Percentiles rank a stretch among this genome's conserved stretches.
phyloP scores from a whole-genome alignment of 2,888 invertebrate species.

The Phragmatobia fuliginosa region DNA sequence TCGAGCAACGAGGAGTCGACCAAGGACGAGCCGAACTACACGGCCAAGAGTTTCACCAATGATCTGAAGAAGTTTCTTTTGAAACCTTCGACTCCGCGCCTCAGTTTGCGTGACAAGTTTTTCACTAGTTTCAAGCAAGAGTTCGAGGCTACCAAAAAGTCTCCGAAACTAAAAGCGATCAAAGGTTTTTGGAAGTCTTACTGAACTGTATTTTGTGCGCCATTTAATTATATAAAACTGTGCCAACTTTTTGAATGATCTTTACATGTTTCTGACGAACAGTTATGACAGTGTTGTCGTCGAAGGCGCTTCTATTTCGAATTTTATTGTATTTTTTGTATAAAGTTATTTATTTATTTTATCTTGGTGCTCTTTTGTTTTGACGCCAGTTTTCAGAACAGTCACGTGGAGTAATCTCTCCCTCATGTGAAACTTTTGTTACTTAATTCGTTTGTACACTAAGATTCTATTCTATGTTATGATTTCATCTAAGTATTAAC shows the following conservation, averaged over 20 bases:
- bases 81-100: constrained; percentile 77
- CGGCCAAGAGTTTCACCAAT: constrained; percentile 84
- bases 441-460: not conserved
- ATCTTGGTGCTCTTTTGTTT: constrained; percentile 30
- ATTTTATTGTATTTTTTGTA: constrained; percentile 25
- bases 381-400: constrained; percentile 13
- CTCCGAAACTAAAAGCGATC: constrained; percentile 82
- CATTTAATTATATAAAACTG: constrained; percentile 25
- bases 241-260: constrained; percentile 37
- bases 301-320: constrained; percentile 7
- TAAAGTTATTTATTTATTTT: constrained; percentile 29
- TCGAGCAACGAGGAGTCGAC: constrained; percentile 76
- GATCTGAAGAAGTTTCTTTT: constrained; percentile 82
- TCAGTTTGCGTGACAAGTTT: constrained; percentile 81
- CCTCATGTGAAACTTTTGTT: not conserved
- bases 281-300: not conserved
- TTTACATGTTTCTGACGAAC: constrained; percentile 20
- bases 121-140: constrained; percentile 82
- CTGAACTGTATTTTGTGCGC: constrained; percentile 49
- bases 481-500: not conserved
- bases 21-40: constrained; percentile 82
- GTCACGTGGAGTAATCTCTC: not conserved
- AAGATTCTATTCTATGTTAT: not conserved
- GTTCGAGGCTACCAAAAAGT: constrained; percentile 77
- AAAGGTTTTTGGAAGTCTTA: constrained; percentile 85